Conservation (phyloP, 2,113 vertebrate species). For the Mesitornis unicolor region DNA sequence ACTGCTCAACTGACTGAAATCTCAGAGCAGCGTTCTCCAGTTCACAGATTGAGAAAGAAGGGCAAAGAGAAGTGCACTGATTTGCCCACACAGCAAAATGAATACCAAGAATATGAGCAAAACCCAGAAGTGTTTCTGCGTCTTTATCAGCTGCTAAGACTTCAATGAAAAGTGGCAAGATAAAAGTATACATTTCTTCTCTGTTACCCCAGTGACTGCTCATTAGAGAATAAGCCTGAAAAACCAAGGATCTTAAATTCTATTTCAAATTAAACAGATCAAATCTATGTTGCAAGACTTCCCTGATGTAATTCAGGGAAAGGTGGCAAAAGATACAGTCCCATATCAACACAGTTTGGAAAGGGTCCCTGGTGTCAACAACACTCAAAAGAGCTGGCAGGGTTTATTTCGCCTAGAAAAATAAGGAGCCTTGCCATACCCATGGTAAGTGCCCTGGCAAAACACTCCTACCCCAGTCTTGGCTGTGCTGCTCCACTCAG, state of each 20-base stretch:
- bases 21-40: background rate
- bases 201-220: background rate
- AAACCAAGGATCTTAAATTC: background rate
- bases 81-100: background rate
- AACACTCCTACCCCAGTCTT: background rate
- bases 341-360: background rate
- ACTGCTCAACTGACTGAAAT: background rate
- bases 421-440: background rate
- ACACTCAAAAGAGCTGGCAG: background rate
- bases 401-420: background rate
- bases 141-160: background rate
- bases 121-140: background rate
- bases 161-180: background rate
- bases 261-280: background rate
- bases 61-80: background rate
- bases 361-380: background rate
- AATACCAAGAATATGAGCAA: background rate
- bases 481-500: background rate
- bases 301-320: slow-evolving; percentile 4
- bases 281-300: background rate
- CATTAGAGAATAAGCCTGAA: background rate
- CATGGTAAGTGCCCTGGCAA: background rate
- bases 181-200: background rate
- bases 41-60: slow-evolving; percentile 18
- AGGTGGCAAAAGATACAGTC: background rate